phyloP scores from a whole-genome alignment of 2,888 invertebrate species.

The Hirtodrosophila duncani region DNA sequence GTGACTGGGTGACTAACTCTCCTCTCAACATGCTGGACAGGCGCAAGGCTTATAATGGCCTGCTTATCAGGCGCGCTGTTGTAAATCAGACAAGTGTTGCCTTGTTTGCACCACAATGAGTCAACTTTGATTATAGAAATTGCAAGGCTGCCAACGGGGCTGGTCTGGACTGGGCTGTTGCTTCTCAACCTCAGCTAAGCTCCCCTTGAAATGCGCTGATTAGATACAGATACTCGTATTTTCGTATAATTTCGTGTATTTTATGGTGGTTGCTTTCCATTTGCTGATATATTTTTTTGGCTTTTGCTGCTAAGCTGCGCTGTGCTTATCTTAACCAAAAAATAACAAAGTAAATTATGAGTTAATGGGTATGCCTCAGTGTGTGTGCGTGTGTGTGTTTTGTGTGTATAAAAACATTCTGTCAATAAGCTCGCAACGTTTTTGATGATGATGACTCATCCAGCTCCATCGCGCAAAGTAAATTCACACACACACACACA shows the following conservation, averaged over 20 bases:
- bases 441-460: constrained; percentile 48
- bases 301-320: constrained; percentile 9
- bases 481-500: constrained; percentile 40
- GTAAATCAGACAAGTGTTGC: constrained; percentile 66
- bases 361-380: constrained; percentile 50
- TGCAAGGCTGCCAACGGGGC: constrained; percentile 26
- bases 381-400: constrained; percentile 17
- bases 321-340: constrained; percentile 54
- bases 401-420: constrained; percentile 63
- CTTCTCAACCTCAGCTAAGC: no score
- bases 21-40: no score
- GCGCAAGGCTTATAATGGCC: constrained; percentile 35
- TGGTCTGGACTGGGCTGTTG: no score
- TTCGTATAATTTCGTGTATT: constrained; percentile 38
- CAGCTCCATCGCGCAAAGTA: constrained; percentile 38
- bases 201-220: no score
- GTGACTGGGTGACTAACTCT: constrained; percentile 31
- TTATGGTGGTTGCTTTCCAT: constrained; percentile 20
- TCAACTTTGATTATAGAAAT: constrained; percentile 63
- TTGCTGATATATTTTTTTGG: neutral
- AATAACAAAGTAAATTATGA: constrained; percentile 73
- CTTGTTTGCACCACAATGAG: constrained; percentile 48
- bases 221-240: no score
- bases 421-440: constrained; percentile 54
- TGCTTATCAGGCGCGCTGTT: constrained; percentile 61